Percentiles rank a stretch among this genome's conserved stretches.
phyloP scores from a whole-genome alignment of 2,113 vertebrate genomes.

The Neofelis nebulosa region DNA sequence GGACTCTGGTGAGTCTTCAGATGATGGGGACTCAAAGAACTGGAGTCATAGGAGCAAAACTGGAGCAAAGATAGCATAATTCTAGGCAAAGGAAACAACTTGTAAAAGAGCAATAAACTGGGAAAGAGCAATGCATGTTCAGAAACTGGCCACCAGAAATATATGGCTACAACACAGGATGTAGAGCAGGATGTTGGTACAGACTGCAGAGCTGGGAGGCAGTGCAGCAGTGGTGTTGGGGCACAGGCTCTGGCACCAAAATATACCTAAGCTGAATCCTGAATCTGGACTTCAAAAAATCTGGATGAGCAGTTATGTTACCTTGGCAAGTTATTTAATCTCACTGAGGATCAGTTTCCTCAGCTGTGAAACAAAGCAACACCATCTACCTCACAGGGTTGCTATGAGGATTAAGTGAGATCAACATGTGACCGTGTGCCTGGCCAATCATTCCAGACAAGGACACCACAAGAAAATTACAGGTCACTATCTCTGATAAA shows the following conservation, averaged over 20 bases:
- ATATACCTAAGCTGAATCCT: not conserved
- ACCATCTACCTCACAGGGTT: not conserved
- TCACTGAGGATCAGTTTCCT: not conserved
- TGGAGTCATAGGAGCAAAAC: not conserved
- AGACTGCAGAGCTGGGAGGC: not conserved
- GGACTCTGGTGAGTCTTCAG: not conserved
- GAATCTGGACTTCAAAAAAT: not conserved
- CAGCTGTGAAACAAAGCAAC: not conserved
- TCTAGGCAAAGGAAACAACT: not conserved
- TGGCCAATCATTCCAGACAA: not conserved
- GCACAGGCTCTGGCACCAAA: not conserved
- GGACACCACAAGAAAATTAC: not conserved
- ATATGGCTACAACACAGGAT: rapidly evolving
- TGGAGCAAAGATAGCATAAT: not conserved
- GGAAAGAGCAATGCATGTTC: not conserved
- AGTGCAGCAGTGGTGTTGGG: rapidly evolving
- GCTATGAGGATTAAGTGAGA: not conserved
- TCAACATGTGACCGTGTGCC: no score
- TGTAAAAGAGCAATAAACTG: not conserved
- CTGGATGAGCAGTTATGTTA: not conserved
- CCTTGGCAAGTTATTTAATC: not conserved
- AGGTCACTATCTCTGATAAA: not conserved
- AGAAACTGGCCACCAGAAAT: not conserved
- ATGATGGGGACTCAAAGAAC: not conserved
- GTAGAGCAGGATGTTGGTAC: not conserved